phyloP scores from a whole-genome alignment of 2,113 vertebrate species.

The Leptodactylus fuscus region DNA sequence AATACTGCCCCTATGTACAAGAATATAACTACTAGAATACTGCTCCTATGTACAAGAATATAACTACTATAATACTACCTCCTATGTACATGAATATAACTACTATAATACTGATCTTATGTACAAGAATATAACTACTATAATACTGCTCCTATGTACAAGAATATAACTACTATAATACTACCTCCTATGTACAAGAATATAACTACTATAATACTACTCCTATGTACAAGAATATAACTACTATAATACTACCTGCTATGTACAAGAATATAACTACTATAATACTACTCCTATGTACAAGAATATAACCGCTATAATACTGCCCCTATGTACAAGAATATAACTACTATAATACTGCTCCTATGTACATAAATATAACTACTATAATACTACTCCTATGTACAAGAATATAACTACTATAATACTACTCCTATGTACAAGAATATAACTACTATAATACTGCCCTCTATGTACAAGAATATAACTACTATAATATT shows the following conservation, averaged over 20 bases:
- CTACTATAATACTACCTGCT: not conserved
- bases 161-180: conserved; percentile 19
- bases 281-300: too few relatives aligned
- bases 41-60: not conserved
- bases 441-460: too few relatives aligned
- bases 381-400: not conserved
- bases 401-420: too few relatives aligned
- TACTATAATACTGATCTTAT: not conserved
- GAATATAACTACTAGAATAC: not conserved
- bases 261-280: not conserved
- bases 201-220: not conserved
- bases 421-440: too few relatives aligned
- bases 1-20: not conserved
- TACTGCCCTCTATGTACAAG: too few relatives aligned
- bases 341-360: not conserved
- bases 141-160: not conserved
- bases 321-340: not conserved
- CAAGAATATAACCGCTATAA: too few relatives aligned
- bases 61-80: not conserved
- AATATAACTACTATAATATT: too few relatives aligned
- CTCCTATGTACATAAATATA: conserved; percentile 6
- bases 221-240: too few relatives aligned
- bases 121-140: conserved; percentile 2
- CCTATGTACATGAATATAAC: conserved; percentile 9
- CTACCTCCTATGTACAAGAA: not conserved